phyloP scores from a whole-genome alignment of 92 coral and sea anemone genomes.

The Pocillopora grandis region DNA sequence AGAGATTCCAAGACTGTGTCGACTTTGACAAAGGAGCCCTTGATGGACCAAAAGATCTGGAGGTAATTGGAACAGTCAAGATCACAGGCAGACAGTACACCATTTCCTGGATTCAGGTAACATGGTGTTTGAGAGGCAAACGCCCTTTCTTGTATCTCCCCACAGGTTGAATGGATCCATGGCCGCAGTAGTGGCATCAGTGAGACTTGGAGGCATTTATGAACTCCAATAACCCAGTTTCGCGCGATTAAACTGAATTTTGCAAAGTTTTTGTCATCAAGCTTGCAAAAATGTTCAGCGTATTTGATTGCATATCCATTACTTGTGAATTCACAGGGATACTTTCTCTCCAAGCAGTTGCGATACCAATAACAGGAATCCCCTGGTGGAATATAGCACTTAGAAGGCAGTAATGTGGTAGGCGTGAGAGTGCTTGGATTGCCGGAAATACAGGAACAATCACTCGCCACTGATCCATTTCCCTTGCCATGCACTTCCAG shows the following conservation, averaged over 20 bases:
- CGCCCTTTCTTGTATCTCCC: conserved; percentile 43
- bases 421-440: not conserved
- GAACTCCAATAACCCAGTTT: conserved; percentile 57
- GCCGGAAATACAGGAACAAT: not conserved
- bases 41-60: conserved; percentile 64
- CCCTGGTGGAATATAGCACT: conserved; percentile 63
- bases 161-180: conserved; percentile 40
- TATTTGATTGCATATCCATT: conserved; percentile 59
- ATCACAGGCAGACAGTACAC: conserved; percentile 60
- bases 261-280: conserved; percentile 4
- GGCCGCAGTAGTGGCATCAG: conserved; percentile 55
- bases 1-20: conserved; percentile 49
- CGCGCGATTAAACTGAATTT: conserved; percentile 38
- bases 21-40: not conserved
- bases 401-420: conserved; percentile 36
- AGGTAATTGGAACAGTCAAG: conserved; percentile 32
- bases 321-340: conserved; percentile 52
- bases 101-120: conserved; percentile 55
- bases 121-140: conserved; percentile 57
- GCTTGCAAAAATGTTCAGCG: conserved; percentile 64
- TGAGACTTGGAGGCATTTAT: conserved; percentile 60
- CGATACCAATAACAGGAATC: conserved; percentile 63
- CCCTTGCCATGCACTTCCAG: conserved; percentile 49
- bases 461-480: conserved; percentile 24
- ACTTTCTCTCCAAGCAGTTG: conserved; percentile 55